A percentile compares a stretch with the other conserved stretches of the same genome.
phyloP scores from a whole-genome alignment of 2,113 vertebrate genomes.

The Onychostruthus taczanowskii region DNA sequence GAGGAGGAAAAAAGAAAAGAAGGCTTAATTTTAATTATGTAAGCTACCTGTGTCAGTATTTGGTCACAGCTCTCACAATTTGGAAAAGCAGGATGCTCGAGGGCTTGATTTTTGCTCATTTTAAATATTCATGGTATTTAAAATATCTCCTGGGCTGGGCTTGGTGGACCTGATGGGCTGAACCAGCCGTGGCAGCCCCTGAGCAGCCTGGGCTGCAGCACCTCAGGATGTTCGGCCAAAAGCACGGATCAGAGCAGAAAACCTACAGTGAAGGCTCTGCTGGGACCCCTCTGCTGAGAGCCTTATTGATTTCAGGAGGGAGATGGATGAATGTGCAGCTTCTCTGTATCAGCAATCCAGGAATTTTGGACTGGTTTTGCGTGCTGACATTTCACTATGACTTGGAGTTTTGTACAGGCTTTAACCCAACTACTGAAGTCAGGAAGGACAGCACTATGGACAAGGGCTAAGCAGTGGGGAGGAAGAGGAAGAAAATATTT shows the following conservation, averaged over 20 bases:
- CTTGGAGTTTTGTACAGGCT: background rate
- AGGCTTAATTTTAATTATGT: constrained; percentile 17
- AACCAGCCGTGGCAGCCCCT: background rate
- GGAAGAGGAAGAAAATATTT: background rate
- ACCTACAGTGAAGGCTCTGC: background rate
- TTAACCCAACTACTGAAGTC: background rate
- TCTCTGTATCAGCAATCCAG: background rate
- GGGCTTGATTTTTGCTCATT: constrained; percentile 1
- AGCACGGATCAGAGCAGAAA: background rate
- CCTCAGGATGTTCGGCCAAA: background rate
- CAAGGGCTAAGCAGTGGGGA: background rate
- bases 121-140: constrained; percentile 32
- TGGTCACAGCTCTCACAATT: background rate
- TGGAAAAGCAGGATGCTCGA: background rate
- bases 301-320: background rate
- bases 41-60: background rate
- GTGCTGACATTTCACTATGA: background rate
- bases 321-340: background rate
- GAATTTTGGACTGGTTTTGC: background rate
- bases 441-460: background rate
- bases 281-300: background rate
- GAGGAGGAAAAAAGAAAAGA: background rate
- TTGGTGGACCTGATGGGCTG: background rate
- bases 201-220: background rate
- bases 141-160: background rate